Evolutionary conservation across 2,888 invertebrate genomes (phyloP).

Genomic region (Pelosia muscerda): DNA sequence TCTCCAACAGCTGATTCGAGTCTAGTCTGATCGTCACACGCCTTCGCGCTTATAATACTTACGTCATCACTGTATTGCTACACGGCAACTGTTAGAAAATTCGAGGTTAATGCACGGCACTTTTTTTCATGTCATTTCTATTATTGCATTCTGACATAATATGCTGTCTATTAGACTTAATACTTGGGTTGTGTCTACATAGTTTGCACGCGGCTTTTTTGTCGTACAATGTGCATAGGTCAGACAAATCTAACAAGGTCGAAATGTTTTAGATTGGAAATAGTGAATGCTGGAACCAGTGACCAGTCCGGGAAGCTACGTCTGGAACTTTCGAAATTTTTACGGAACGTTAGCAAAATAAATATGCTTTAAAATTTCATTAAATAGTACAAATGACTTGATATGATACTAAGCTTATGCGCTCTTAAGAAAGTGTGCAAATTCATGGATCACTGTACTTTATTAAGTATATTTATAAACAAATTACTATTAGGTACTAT

Average conservation of each 20-base stretch:
- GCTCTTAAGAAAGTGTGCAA: constrained; percentile 5
- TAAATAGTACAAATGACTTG: background rate
- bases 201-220: constrained; percentile 27
- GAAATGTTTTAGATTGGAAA: too few species aligned
- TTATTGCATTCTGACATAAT: constrained; percentile 38
- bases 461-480: background rate
- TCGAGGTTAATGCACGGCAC: constrained; percentile 61
- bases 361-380: too few species aligned
- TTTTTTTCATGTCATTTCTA: constrained; percentile 40
- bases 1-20: constrained; percentile 56
- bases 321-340: too few species aligned
- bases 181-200: constrained; percentile 35
- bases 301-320: too few species aligned
- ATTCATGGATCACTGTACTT: background rate
- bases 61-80: constrained; percentile 7
- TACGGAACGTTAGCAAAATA: too few species aligned
- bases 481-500: background rate
- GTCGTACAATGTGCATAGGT: constrained; percentile 14
- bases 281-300: too few species aligned
- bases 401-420: background rate
- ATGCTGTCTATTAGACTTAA: constrained; percentile 23
- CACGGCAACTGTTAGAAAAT: constrained; percentile 51
- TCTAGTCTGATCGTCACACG: constrained; percentile 51
- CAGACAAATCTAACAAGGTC: constrained; percentile 6
- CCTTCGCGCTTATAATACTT: constrained; percentile 45